Conservation (phyloP, 1,140 invertebrate genomes). For the Drosophila suzukii region DNA sequence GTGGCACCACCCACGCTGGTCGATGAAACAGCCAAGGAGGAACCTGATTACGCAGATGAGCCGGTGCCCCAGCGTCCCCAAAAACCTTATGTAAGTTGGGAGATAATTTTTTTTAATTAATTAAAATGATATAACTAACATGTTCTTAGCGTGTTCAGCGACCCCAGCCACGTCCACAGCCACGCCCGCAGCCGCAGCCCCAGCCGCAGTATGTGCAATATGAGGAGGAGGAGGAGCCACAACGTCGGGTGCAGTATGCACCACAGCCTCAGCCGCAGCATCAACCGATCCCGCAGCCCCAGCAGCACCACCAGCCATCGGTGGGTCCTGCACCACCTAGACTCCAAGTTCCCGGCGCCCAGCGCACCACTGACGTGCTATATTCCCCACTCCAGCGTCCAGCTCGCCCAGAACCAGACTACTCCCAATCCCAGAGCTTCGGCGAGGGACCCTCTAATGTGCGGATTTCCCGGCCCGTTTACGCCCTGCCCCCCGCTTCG, state of each 20-base stretch:
- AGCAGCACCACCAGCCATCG: constrained; percentile 49
- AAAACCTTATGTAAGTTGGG: constrained; percentile 71
- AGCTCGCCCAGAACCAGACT: constrained; percentile 77
- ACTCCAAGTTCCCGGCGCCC: constrained; percentile 81
- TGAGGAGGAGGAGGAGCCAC: constrained; percentile 75
- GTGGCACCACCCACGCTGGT: constrained; percentile 92
- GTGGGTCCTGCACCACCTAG: constrained; percentile 73
- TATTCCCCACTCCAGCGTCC: constrained; percentile 77
- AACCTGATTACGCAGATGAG: constrained; percentile 85
- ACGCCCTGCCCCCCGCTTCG: constrained; percentile 73
- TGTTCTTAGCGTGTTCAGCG: constrained; percentile 53
- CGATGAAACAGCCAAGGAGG: constrained; percentile 88
- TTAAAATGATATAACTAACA: neutral
- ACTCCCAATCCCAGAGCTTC: constrained; percentile 75
- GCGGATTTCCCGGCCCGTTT: constrained; percentile 80
- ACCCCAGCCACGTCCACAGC: constrained; percentile 71
- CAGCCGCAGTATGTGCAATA: constrained; percentile 82
- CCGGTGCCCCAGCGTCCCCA: constrained; percentile 75
- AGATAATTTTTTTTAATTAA: too few relatives aligned
- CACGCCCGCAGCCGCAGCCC: constrained; percentile 62
- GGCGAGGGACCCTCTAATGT: constrained; percentile 77
- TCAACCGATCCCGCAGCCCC: constrained; percentile 57
- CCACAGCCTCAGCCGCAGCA: constrained; percentile 68
- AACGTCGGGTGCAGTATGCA: constrained; percentile 74
- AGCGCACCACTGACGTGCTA: constrained; percentile 79